Percentiles rank a stretch among this genome's conserved stretches.
These are phyloP conservation scores for Pachycephus smyrnensis DNA, from an alignment of 2,888 invertebrate genomes.

Conservation along the genomic window DNA sequence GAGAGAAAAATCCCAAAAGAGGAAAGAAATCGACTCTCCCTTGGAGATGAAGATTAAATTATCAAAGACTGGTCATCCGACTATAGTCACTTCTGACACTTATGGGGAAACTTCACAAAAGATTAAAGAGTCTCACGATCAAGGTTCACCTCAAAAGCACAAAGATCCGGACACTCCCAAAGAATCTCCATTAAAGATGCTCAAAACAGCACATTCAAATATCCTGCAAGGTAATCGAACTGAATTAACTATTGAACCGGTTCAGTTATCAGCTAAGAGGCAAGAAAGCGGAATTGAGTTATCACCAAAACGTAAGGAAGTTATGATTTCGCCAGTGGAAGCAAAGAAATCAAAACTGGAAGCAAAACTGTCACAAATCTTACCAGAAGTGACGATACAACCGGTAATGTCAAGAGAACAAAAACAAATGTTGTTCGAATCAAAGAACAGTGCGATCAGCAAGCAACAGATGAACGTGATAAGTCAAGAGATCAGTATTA, in stretches of 20 bases:
- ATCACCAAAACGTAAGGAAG: constrained; percentile 56
- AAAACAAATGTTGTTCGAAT: constrained; percentile 45
- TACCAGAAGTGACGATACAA: constrained; percentile 62
- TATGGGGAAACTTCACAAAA: constrained; percentile 36
- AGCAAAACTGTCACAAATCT: constrained; percentile 53
- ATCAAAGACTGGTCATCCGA: constrained; percentile 61
- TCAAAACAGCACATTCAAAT: constrained; percentile 44
- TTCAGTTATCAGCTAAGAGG: constrained; percentile 40
- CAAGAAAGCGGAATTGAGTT: constrained; percentile 36
- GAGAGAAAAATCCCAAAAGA: constrained; percentile 44
- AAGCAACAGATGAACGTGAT: constrained; percentile 59
- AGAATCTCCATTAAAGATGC: constrained; percentile 33
- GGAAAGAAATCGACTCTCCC: constrained; percentile 40
- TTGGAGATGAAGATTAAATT: constrained; percentile 60
- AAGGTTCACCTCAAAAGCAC: constrained; percentile 22
- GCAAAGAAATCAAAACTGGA: constrained; percentile 60
- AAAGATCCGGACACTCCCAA: constrained; percentile 25
- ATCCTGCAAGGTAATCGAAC: constrained; percentile 44
- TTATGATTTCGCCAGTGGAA: constrained; percentile 56
- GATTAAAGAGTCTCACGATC: constrained; percentile 17
- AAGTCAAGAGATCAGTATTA: constrained; percentile 62
- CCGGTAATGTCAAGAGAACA: constrained; percentile 47
- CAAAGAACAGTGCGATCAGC: constrained; percentile 46
- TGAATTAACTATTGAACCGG: constrained; percentile 56
- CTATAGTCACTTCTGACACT: constrained; percentile 53